Evolutionary conservation across 2,113 vertebrate genomes (phyloP).

Genomic region (Alethe castanea): DNA sequence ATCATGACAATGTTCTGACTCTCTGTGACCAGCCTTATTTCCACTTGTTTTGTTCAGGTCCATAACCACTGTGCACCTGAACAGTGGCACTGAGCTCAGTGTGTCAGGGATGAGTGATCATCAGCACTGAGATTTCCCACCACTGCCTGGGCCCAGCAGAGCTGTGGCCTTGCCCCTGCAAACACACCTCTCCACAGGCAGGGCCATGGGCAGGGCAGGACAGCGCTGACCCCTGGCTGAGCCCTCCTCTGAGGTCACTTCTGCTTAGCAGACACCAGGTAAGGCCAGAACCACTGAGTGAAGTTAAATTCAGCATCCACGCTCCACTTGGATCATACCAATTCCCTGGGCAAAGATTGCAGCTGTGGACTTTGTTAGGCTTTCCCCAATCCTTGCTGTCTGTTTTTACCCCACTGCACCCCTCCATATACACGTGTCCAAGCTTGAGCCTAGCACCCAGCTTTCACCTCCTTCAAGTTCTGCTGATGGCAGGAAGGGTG

Average conservation of each 20-base stretch:
- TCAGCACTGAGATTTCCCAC: neutral
- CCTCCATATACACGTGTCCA: neutral
- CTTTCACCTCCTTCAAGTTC: neutral
- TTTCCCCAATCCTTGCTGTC: neutral
- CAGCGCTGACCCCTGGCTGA: neutral
- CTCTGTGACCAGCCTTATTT: neutral
- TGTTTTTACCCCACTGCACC: neutral
- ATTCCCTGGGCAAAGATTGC: neutral
- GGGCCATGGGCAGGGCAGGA: neutral
- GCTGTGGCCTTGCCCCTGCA: neutral
- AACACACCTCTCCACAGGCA: fast-evolving
- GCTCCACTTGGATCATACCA: neutral
- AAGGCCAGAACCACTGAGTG: neutral
- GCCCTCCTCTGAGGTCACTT: neutral
- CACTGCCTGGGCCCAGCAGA: neutral
- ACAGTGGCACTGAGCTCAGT: fast-evolving
- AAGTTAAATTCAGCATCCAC: neutral
- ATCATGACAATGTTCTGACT: neutral
- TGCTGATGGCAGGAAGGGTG: neutral
- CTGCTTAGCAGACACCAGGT: neutral
- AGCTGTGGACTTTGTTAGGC: neutral
- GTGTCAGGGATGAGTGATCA: neutral
- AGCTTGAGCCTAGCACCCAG: neutral
- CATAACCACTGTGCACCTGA: neutral
- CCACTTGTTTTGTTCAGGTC: neutral